Conservation (phyloP, 35 echinoderm and acorn worm species). For the Holothuria glaberrima region DNA sequence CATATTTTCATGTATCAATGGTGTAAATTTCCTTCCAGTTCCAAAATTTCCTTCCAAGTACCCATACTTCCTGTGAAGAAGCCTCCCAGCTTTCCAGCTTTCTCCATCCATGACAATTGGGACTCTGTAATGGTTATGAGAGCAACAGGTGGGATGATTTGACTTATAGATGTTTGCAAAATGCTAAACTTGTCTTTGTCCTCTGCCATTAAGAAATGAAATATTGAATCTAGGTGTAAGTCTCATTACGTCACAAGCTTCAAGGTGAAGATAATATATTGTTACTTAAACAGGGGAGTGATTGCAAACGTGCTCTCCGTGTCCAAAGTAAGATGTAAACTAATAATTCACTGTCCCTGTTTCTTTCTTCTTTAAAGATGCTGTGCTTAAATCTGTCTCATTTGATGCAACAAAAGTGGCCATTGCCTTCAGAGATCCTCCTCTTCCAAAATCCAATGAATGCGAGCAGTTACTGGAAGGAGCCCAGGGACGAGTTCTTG, state of each 20-base stretch:
- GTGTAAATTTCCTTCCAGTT: too few species aligned
- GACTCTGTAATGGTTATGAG: too few species aligned
- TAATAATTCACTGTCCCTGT: neutral
- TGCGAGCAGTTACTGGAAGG: constrained; percentile 66
- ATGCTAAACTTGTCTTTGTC: too few species aligned
- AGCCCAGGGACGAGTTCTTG: constrained; percentile 62
- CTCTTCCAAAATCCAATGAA: constrained; percentile 64
- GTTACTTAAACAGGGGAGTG: neutral
- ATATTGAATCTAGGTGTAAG: too few species aligned
- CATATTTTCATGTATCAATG: too few species aligned
- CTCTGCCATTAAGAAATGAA: too few species aligned
- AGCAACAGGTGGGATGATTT: too few species aligned
- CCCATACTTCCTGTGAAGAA: neutral
- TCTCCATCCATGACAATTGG: too few species aligned
- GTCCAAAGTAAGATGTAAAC: neutral
- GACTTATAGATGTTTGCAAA: too few species aligned
- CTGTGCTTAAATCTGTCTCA: constrained; percentile 63
- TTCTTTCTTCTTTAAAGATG: constrained; percentile 34
- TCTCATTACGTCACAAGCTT: neutral
- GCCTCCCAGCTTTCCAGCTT: neutral
- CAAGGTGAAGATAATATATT: neutral
- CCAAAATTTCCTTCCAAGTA: too few species aligned
- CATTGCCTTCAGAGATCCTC: constrained; percentile 69
- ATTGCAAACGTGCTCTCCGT: neutral
- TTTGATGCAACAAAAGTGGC: constrained; percentile 85